Evolutionary conservation across 2,888 invertebrate species (phyloP).

Genomic region (Punctoribates punctum): DNA sequence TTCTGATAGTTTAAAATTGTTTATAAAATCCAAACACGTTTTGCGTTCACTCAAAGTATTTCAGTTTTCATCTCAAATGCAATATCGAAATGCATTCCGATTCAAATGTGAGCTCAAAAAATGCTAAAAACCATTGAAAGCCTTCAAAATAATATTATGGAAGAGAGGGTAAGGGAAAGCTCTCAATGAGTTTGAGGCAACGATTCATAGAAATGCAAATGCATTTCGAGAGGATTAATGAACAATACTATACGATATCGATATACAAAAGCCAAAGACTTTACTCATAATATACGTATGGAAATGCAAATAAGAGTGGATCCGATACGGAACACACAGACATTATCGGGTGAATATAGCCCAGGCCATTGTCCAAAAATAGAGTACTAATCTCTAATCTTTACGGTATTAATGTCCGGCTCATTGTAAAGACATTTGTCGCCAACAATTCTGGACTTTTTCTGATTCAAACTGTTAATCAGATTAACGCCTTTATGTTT

Average conservation of each 20-base stretch:
- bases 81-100: neutral
- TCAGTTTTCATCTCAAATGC: neutral
- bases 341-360: neutral
- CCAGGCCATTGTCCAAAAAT: neutral
- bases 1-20: neutral
- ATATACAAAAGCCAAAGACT: constrained; percentile 1
- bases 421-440: constrained; percentile 31
- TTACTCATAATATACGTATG: neutral
- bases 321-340: constrained; percentile 20
- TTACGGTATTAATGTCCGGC: constrained; percentile 28
- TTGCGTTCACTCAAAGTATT: neutral
- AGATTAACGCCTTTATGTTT: constrained; percentile 38
- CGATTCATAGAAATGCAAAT: constrained; percentile 26
- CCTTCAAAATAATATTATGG: neutral
- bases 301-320: neutral
- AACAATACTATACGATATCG: constrained; percentile 5
- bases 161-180: constrained; percentile 14
- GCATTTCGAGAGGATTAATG: constrained; percentile 29
- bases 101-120: neutral
- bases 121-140: constrained; percentile 21
- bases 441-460: constrained; percentile 17
- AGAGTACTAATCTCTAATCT: constrained; percentile 23
- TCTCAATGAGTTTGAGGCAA: constrained; percentile 16
- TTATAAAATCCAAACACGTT: constrained; percentile 28
- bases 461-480: neutral